Evolutionary conservation across 2,888 invertebrate species (phyloP).

Genomic region (Eupithecia abbreviata): DNA sequence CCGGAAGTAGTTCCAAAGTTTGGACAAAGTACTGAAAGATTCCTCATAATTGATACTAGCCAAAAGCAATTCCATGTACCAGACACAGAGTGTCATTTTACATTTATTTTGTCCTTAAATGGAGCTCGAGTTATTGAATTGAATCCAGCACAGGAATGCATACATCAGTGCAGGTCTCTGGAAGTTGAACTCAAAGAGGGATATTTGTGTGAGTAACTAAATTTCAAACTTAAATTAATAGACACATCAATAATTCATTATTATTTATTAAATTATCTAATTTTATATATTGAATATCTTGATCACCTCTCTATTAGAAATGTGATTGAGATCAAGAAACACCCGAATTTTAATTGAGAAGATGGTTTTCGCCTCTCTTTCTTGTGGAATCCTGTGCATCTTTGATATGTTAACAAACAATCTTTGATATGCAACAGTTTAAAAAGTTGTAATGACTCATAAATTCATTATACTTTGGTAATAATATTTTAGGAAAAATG

Average conservation of each 20-base stretch:
- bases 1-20: conserved; percentile 88
- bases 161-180: conserved; percentile 87
- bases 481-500: no score
- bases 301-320: no score
- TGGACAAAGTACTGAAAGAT: conserved; percentile 91
- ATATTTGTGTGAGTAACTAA: conserved; percentile 88
- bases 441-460: no score
- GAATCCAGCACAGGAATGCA: conserved; percentile 90
- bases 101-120: conserved; percentile 88
- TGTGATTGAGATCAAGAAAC: no score
- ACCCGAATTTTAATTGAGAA: no score
- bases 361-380: no score
- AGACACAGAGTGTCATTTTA: conserved; percentile 91
- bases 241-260: neutral
- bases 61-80: conserved; percentile 88
- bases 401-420: no score
- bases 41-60: conserved; percentile 88
- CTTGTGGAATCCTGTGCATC: no score
- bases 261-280: no score
- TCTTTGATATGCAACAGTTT: no score
- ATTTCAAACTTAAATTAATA: neutral
- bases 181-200: conserved; percentile 88
- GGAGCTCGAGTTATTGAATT: conserved; percentile 89
- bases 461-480: no score
- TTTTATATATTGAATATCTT: no score